Base-by-base conservation (phyloP, 2,113 vertebrate species). In the Anolis sagrei region DNA sequence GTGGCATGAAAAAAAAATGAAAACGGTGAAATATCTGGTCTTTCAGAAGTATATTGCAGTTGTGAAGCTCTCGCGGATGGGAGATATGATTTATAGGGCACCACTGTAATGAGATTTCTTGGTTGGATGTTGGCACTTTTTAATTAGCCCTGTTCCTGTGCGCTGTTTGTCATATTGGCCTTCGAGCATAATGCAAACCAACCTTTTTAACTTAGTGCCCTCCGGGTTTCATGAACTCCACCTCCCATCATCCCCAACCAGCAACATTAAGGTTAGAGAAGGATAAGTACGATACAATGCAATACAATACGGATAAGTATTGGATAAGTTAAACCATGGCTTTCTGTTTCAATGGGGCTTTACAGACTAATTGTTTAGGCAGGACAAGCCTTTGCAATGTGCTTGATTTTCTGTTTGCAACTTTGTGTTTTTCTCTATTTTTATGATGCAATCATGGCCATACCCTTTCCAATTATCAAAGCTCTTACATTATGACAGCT, bases 101-200 rank as follows among this genome's bases (percentile, higher is more conserved):
- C 0, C 54, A 23, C 13, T 84, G 1, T 27, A 39, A 0, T 16
- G 72, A 3, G 0, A 0, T 58, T 58, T 79, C 44, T 83, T 1
- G 0, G 32, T 27, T 11, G n/a, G 34, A 14, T n/a, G 2, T 81
- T 79, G 61, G 25, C 36, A 79, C 36, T 3, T 79, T 66, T 64
- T n/a, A 3, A 44, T 29, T 39, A 32, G 5, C 34, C 25, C 6
- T 19, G 14, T 14, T 36, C 51, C n/a, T 75, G 39, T 75, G 39
- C 48, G 39, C 23, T 27, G 39, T 13, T 3, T 75, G 23, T 48
- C 11, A 44, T 39, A 48, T 5, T 14, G 73, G 39, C 25, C 23
- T 48, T 39, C 13, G 39, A 27, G 2, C 25, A 48, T 48, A 39
- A 25, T 27, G 18, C 23, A 27, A 75, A 27, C 11, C 36, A 27